A percentile compares a stretch with the other conserved stretches of the same genome.
phyloP scores from a whole-genome alignment of 2,888 invertebrate genomes.

The Meandrusa payeni region DNA sequence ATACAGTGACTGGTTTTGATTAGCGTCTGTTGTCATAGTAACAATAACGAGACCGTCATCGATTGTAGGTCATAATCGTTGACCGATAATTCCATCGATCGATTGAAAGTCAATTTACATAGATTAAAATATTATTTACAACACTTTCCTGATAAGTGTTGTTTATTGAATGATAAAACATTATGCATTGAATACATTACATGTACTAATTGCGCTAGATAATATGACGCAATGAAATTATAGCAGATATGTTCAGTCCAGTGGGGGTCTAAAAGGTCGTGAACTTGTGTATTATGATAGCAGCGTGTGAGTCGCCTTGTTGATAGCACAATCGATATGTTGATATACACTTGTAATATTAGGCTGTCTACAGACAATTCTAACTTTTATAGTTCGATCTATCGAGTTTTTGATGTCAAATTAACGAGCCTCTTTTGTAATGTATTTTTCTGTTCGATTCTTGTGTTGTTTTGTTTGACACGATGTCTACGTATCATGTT shows the following conservation, averaged over 20 bases:
- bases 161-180: constrained; percentile 7
- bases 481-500: too few relatives aligned
- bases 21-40: constrained; percentile 6
- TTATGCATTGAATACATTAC: constrained; percentile 4
- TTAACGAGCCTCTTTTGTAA: too few relatives aligned
- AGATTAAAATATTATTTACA: constrained; percentile 12
- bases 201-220: constrained; percentile 20
- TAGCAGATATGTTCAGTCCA: constrained; percentile 12
- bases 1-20: constrained; percentile 1
- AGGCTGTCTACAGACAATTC: too few relatives aligned
- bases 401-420: too few relatives aligned
- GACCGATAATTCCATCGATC: constrained; percentile 19
- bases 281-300: constrained; percentile 16
- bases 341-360: too few relatives aligned
- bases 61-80: too few relatives aligned
- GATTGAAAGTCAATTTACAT: constrained; percentile 8
- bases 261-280: constrained; percentile 18
- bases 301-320: not conserved
- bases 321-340: constrained; percentile 8
- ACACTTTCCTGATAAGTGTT: constrained; percentile 10
- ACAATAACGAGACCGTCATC: constrained; percentile 11
- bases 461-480: too few relatives aligned
- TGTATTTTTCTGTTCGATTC: too few relatives aligned
- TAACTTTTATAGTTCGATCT: too few relatives aligned
- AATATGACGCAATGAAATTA: constrained; percentile 20